phyloP scores from a whole-genome alignment of 2,113 vertebrate genomes.

The Nansenia antarctica region DNA sequence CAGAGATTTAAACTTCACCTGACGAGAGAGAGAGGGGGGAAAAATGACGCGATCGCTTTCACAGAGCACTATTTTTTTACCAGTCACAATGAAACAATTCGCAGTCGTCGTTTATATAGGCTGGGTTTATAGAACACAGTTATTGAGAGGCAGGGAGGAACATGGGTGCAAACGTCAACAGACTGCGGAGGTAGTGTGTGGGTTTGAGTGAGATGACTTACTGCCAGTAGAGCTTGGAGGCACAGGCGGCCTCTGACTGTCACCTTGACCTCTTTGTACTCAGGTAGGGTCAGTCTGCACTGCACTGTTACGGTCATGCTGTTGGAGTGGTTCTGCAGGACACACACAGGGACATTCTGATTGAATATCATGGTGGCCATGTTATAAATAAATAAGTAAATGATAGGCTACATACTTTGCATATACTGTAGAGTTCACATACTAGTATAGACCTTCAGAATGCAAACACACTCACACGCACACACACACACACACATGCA shows the following conservation, averaged over 20 bases:
- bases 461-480: neutral
- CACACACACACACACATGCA: neutral
- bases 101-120: neutral
- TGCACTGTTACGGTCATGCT: slow-evolving; percentile 69
- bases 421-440: no score
- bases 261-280: slow-evolving; percentile 73
- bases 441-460: neutral
- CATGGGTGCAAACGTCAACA: neutral
- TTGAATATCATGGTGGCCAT: neutral
- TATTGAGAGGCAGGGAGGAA: neutral
- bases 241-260: slow-evolving; percentile 78
- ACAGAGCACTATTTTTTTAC: no score
- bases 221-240: slow-evolving; percentile 75
- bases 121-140: neutral
- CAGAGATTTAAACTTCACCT: slow-evolving; percentile 73
- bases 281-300: slow-evolving; percentile 73
- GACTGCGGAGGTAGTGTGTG: neutral
- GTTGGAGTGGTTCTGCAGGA: slow-evolving; percentile 84
- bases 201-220: no score
- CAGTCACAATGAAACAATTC: neutral
- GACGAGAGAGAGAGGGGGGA: neutral
- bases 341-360: neutral
- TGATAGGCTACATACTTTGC: neutral
- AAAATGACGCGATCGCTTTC: neutral
- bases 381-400: no score